These are phyloP conservation scores for Triplophysa yarkandensis DNA, from an alignment of 2,797 vertebrate genomes.

Conservation along the genomic window DNA sequence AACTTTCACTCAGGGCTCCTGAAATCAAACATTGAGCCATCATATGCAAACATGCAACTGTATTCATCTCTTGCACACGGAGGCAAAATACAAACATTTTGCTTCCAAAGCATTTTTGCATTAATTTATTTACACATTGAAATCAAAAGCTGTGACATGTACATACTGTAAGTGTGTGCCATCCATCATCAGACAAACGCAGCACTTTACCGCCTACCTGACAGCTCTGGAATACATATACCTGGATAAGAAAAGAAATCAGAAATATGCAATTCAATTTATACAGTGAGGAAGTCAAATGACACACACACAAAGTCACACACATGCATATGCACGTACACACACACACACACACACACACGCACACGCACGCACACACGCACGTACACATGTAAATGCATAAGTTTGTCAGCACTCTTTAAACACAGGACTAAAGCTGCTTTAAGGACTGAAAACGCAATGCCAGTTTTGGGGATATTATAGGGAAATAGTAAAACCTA, in stretches of 20 bases:
- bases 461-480: neutral
- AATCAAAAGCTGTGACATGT: constrained; percentile 31
- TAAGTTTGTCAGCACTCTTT: constrained; percentile 8
- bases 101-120: constrained; percentile 32
- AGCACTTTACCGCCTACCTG: constrained; percentile 17
- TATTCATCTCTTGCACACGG: constrained; percentile 5
- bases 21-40: neutral
- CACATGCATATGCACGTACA: neutral
- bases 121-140: constrained; percentile 40
- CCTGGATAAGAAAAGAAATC: constrained; percentile 42
- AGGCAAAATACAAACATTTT: constrained; percentile 29
- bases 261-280: constrained; percentile 44
- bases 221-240: constrained; percentile 38
- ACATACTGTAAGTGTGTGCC: constrained; percentile 19
- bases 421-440: constrained; percentile 8
- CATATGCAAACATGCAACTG: neutral
- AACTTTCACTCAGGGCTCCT: neutral
- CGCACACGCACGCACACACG: neutral
- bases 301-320: constrained; percentile 3
- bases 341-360: constrained; percentile 1
- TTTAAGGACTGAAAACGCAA: neutral
- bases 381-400: constrained; percentile 2
- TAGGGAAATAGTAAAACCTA: no score
- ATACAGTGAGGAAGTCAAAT: constrained; percentile 33
- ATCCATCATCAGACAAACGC: constrained; percentile 43